phyloP scores from a whole-genome alignment of 2,113 vertebrate genomes.

The Ahaetulla prasina region DNA sequence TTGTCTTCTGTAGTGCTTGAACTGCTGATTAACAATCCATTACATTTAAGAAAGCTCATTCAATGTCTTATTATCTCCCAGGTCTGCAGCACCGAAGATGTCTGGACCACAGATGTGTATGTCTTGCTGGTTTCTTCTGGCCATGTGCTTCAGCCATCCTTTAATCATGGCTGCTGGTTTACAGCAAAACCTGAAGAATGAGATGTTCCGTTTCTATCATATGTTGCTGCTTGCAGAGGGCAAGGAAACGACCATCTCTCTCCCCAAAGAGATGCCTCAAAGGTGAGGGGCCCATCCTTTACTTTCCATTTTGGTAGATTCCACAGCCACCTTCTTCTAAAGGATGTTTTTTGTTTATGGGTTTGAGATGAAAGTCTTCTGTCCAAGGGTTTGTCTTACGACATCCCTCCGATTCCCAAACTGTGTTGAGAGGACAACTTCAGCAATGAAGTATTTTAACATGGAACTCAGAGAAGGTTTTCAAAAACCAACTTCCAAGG shows the following conservation, averaged over 20 bases:
- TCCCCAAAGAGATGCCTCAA: slow-evolving; percentile 77
- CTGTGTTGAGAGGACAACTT: not conserved
- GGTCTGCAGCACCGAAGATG: slow-evolving; percentile 45
- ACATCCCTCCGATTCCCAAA: too few species aligned
- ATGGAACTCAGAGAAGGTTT: not conserved
- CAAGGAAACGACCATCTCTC: slow-evolving; percentile 73
- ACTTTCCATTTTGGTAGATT: rapidly evolving
- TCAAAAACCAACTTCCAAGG: not conserved
- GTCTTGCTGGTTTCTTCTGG: slow-evolving; percentile 35
- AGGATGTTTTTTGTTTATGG: not conserved
- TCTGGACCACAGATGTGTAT: slow-evolving; percentile 10
- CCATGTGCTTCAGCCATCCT: not conserved
- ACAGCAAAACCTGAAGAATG: slow-evolving; percentile 29
- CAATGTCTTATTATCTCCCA: not conserved
- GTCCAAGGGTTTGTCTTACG: not conserved
- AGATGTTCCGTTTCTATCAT: slow-evolving; percentile 58
- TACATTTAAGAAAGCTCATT: not conserved
- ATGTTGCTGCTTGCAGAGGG: slow-evolving; percentile 73
- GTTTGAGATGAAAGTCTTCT: not conserved
- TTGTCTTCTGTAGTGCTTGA: not conserved
- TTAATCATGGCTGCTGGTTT: slow-evolving; percentile 23
- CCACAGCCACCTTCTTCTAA: too few species aligned
- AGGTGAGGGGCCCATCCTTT: slow-evolving; percentile 66
- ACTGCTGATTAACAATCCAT: not conserved
- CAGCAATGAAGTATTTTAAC: not conserved